A percentile compares a stretch with the other conserved stretches of the same genome.
phyloP scores from a whole-genome alignment of 1,140 invertebrate species.

The Zaprionus taronus region DNA sequence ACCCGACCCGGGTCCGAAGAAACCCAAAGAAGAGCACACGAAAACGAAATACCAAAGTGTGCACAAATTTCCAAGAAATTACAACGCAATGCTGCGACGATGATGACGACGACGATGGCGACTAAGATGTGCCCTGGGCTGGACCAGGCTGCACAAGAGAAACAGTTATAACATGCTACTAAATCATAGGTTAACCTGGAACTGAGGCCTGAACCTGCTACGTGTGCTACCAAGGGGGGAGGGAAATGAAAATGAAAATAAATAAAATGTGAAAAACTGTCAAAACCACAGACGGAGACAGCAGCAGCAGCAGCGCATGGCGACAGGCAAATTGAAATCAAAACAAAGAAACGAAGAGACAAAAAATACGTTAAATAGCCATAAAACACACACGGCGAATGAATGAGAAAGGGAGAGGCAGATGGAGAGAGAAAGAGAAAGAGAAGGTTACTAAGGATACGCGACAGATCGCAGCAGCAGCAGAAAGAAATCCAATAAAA shows the following conservation, averaged over 20 bases:
- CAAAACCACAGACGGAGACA: constrained; percentile 31
- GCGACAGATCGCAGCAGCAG: constrained; percentile 50
- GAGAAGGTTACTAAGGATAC: constrained; percentile 30
- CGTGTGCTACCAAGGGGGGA: constrained; percentile 48
- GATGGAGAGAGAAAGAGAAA: constrained; percentile 1
- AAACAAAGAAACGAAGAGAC: constrained; percentile 55
- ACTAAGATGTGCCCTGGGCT: constrained; percentile 31
- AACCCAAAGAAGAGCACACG: constrained; percentile 59
- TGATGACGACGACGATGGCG: constrained; percentile 22
- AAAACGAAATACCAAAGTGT: constrained; percentile 82
- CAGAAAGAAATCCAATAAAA: constrained; percentile 66
- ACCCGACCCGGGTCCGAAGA: constrained; percentile 23
- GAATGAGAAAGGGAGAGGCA: constrained; percentile 2
- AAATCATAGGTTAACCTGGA: constrained; percentile 67
- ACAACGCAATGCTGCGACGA: constrained; percentile 62
- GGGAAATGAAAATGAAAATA: constrained; percentile 62
- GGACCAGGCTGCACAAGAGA: constrained; percentile 58
- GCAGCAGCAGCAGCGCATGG: constrained; percentile 35
- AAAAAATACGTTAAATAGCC: constrained; percentile 70
- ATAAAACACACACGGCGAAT: constrained; percentile 57
- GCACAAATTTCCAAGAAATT: constrained; percentile 83
- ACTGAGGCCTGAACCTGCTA: constrained; percentile 69
- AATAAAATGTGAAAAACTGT: constrained; percentile 72
- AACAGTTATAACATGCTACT: constrained; percentile 81
- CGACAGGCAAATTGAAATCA: constrained; percentile 73